These are phyloP conservation scores for Himalopsyche japonica DNA, from an alignment of 2,888 invertebrate species.

Conservation along the genomic window DNA sequence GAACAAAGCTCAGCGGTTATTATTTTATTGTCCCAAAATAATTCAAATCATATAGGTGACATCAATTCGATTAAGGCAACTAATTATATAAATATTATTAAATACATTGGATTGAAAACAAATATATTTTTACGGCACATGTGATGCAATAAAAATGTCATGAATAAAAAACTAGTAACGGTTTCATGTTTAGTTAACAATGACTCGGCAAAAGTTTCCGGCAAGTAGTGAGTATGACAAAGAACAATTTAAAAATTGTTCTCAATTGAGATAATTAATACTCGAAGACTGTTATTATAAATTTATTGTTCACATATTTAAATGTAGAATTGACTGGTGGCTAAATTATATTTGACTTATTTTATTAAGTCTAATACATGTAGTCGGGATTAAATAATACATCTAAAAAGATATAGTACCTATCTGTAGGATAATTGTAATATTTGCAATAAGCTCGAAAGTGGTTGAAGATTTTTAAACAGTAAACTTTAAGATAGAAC, in stretches of 20 bases:
- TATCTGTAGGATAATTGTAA: background rate
- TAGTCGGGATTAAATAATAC: background rate
- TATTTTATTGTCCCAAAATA: background rate
- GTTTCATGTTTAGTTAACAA: no score
- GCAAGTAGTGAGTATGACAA: no score
- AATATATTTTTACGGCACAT: no score
- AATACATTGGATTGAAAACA: no score
- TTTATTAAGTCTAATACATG: background rate
- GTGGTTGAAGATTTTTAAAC: conserved; percentile 5
- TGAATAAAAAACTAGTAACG: no score
- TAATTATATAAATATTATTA: no score
- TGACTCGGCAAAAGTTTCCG: no score
- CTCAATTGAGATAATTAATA: no score
- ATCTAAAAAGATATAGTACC: background rate
- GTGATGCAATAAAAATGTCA: no score
- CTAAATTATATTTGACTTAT: background rate
- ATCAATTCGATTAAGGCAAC: no score
- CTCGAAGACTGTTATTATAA: background rate
- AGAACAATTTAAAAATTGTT: no score
- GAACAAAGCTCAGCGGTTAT: background rate
- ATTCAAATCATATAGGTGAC: background rate
- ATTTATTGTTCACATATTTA: background rate
- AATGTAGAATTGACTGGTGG: background rate
- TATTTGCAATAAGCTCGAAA: conserved; percentile 25
- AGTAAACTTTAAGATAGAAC: background rate